Conservation (phyloP, 2,113 vertebrate genomes). For the Piaya cayana region DNA sequence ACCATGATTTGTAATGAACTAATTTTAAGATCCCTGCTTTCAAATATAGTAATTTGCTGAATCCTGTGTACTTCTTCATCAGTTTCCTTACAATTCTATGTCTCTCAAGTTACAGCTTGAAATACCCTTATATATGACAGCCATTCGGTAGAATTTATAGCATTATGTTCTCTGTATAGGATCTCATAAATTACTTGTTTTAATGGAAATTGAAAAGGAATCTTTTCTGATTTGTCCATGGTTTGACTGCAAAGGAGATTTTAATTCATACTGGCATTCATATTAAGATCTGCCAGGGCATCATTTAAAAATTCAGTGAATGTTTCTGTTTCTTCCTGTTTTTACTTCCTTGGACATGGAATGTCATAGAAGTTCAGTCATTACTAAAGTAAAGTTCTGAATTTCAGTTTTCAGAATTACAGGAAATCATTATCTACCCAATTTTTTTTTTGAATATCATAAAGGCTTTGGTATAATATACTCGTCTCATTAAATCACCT, state of each 20-base stretch:
- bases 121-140: neutral
- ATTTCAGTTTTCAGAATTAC: neutral
- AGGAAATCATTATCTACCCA: neutral
- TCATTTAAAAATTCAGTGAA: neutral
- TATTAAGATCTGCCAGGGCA: neutral
- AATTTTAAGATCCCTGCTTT: neutral
- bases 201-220: neutral
- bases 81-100: neutral
- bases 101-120: neutral
- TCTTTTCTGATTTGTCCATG: neutral
- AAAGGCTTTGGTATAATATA: neutral
- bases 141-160: neutral
- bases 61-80: neutral
- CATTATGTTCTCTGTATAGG: neutral
- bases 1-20: neutral
- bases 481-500: neutral
- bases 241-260: neutral
- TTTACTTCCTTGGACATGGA: neutral
- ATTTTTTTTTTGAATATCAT: neutral
- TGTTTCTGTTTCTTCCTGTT: neutral
- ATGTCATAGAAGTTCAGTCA: neutral
- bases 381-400: neutral
- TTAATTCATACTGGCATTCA: neutral
- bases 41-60: neutral
- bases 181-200: neutral